These are phyloP conservation scores for Temnopleurus reevesii DNA, from an alignment of 53 echinoderm and acorn worm species.

Conservation along the genomic window DNA sequence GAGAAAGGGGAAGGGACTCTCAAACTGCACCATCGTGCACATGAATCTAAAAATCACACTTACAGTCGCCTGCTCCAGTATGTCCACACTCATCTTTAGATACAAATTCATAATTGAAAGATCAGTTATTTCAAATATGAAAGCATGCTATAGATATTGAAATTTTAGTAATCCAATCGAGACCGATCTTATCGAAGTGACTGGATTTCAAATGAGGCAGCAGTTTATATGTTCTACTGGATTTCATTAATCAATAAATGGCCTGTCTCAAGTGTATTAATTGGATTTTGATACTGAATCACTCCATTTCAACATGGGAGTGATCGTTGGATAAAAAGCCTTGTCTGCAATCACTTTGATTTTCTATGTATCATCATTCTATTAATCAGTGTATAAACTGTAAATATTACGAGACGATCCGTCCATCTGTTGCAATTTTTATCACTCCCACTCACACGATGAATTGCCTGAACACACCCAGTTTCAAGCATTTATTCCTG, in stretches of 20 bases:
- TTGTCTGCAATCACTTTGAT: too few relatives aligned
- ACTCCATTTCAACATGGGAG: too few relatives aligned
- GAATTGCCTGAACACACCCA: constrained; percentile 5
- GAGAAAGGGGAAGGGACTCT: too few relatives aligned
- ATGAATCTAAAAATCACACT: neutral
- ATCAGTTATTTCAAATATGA: neutral
- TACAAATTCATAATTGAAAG: constrained; percentile 9
- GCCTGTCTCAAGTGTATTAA: neutral
- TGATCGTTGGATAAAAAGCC: too few relatives aligned
- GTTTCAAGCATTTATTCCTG: neutral
- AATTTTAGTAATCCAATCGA: neutral
- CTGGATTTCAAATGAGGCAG: neutral
- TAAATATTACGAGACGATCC: neutral
- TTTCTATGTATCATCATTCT: neutral
- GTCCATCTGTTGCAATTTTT: neutral
- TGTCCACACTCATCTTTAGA: constrained; percentile 15
- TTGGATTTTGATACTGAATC: constrained; percentile 4
- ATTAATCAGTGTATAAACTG: neutral
- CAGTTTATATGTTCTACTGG: constrained; percentile 21
- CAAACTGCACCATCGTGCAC: too few relatives aligned
- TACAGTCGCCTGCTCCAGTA: constrained; percentile 3
- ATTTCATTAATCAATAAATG: neutral
- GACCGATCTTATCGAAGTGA: neutral
- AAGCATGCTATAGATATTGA: neutral
- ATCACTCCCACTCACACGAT: constrained; percentile 24